Base-by-base conservation (phyloP, 2,888 invertebrate genomes). In the Carpatolechia fugitivella region DNA sequence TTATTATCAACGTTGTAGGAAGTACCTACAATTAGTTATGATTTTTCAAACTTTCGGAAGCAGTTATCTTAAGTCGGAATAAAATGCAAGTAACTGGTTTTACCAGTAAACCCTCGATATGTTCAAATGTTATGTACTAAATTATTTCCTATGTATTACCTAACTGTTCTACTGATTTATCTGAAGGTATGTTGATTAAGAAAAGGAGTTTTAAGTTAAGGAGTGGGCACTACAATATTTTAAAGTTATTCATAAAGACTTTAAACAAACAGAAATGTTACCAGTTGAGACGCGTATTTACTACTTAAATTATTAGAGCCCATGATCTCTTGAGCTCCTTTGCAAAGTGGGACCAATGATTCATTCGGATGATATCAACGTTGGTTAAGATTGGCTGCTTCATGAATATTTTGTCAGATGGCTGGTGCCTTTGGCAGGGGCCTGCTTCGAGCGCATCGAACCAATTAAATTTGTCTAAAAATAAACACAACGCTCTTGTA, bases 291-390 rank as follows among this genome's bases (percentile, higher is more conserved):
- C 14, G n/a, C 24, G 14, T 11, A 46, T 30, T 30, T 3, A n/a
- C 10, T 44, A 46, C 13, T 13, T 3, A 13, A 46, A 46, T 41
- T 13, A 30, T 30, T 46, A 30, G 30, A 38, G 57, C 55, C 61
- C 59, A 41, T 58, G 57, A 56, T 59, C 67, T 68, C n/a, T n/a
- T n/a, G n/a, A 73, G 74, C 78, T 78, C 75, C 79, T 76, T 73
- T 65, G 64, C 67, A 69, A 80, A 78, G 82, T 81, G 87, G 86
- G 87, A 88, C 87, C 87, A 88, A 86, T 65, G 68, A 64, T 68
- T 74, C 70, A 71, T 62, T 70, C 70, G 68, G 68, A 68, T 69
- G 47, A 58, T 49, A 54, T 56, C 51, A 57, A 46, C 16, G 36
- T 41, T 55, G 55, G 36, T 24, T 51, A 8, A 47, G 29, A 50